phyloP scores from a whole-genome alignment of 2,113 vertebrate genomes.

The Talpa occidentalis region DNA sequence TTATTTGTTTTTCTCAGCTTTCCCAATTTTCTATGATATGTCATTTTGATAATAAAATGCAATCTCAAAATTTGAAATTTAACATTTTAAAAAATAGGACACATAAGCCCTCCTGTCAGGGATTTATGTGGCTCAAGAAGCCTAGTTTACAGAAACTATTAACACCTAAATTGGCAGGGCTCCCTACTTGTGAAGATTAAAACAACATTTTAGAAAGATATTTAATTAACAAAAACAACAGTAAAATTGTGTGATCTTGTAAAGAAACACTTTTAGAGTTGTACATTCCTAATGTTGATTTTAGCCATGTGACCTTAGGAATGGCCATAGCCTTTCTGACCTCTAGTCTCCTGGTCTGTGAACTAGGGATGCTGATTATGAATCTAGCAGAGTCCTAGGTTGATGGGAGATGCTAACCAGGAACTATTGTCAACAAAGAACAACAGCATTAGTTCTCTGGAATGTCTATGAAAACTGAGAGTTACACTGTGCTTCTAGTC shows the following conservation, averaged over 20 bases:
- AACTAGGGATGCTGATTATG: neutral
- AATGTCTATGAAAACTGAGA: neutral
- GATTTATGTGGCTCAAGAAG: neutral
- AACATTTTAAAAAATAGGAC: neutral
- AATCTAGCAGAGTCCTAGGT: neutral
- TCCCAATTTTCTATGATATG: neutral
- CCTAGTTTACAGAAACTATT: neutral
- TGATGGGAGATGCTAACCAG: neutral
- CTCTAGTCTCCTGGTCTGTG: neutral
- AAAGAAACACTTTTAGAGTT: neutral
- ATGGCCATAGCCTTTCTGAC: neutral
- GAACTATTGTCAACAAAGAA: neutral
- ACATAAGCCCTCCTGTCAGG: neutral
- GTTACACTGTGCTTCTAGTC: too few species aligned
- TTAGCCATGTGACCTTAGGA: neutral
- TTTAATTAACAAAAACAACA: conserved; percentile 34
- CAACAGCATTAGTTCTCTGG: neutral
- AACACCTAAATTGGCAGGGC: neutral
- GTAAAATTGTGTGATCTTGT: neutral
- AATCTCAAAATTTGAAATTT: neutral
- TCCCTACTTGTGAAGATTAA: neutral
- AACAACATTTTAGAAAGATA: conserved; percentile 10
- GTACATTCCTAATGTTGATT: neutral
- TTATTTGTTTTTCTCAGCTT: neutral
- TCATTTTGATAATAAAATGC: neutral